Conservation (phyloP, 2,113 vertebrate genomes). For the Promerops cafer region DNA sequence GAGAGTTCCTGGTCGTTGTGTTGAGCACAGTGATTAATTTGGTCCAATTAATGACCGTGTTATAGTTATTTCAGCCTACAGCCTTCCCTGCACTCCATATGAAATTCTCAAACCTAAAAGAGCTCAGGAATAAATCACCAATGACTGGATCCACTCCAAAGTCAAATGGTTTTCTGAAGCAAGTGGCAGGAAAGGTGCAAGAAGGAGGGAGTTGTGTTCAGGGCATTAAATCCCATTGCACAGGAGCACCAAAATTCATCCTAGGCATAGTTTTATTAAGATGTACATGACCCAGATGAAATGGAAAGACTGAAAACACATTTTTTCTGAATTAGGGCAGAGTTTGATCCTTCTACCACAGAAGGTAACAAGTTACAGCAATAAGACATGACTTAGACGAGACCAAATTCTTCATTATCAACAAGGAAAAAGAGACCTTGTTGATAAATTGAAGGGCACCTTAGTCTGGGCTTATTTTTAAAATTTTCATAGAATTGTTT, state of each 20-base stretch:
- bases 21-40: neutral
- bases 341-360: neutral
- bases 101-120: neutral
- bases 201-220: neutral
- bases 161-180: neutral
- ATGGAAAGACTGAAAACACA: neutral
- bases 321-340: neutral
- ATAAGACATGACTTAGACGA: neutral
- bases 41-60: fast-evolving
- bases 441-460: neutral
- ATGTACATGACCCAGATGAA: neutral
- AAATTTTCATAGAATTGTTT: neutral
- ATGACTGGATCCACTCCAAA: neutral
- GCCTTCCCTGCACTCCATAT: neutral
- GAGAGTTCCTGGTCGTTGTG: neutral
- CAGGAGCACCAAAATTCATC: neutral
- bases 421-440: neutral
- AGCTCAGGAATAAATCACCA: neutral
- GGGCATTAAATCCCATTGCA: neutral
- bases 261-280: neutral
- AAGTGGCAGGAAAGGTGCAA: neutral
- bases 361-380: neutral
- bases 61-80: neutral
- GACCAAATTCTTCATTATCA: neutral
- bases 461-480: neutral